Conservation (phyloP, 1,140 invertebrate species). For the Halotydeus destructor region DNA sequence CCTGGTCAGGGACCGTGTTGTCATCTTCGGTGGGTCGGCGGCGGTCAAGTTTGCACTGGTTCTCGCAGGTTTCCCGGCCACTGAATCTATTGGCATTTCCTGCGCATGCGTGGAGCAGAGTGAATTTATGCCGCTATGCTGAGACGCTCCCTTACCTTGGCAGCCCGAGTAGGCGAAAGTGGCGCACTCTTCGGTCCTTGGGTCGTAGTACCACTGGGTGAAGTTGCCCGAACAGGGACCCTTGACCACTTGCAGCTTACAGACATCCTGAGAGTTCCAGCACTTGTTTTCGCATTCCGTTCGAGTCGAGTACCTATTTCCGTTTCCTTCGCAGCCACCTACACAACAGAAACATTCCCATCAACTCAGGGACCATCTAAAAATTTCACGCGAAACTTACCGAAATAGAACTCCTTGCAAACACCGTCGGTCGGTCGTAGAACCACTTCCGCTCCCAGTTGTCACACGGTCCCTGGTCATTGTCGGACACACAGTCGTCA, state of each 20-base stretch:
- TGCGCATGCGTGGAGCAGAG: slow-evolving; percentile 20
- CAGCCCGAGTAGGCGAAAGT: slow-evolving; percentile 63
- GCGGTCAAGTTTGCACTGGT: too few species aligned
- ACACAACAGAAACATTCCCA: too few species aligned
- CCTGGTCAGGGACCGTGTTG: not conserved
- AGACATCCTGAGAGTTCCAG: slow-evolving; percentile 25
- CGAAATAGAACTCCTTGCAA: slow-evolving; percentile 59
- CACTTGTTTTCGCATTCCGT: slow-evolving; percentile 60
- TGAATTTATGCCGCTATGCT: not conserved
- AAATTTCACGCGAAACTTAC: too few species aligned
- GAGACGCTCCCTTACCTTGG: slow-evolving; percentile 38
- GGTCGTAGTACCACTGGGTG: slow-evolving; percentile 55
- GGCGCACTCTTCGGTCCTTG: slow-evolving; percentile 46
- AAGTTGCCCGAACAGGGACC: slow-evolving; percentile 45
- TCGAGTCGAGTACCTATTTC: slow-evolving; percentile 52
- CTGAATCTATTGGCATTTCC: slow-evolving; percentile 71
- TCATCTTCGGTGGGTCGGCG: too few species aligned
- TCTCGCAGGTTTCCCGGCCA: slow-evolving; percentile 42
- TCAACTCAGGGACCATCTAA: too few species aligned
- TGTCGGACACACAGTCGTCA: slow-evolving; percentile 37
- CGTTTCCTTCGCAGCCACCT: slow-evolving; percentile 65
- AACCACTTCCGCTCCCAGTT: slow-evolving; percentile 50
- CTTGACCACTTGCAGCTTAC: slow-evolving; percentile 33
- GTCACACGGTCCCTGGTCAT: slow-evolving; percentile 51
- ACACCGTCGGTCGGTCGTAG: slow-evolving; percentile 51